Conservation (phyloP, 2,797 vertebrate species). For the Numenius phaeopus region DNA sequence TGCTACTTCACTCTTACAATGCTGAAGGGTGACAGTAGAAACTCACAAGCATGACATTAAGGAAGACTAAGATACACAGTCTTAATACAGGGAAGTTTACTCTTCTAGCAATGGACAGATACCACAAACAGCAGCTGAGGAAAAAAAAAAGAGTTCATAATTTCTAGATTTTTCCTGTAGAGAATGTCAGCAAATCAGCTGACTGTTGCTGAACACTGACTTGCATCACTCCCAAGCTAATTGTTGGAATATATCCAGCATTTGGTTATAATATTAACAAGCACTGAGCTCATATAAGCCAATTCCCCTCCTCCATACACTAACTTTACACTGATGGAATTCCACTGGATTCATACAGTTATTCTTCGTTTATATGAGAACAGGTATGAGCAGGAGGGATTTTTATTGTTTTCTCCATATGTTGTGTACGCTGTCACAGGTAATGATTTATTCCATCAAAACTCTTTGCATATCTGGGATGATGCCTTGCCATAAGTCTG, state of each 20-base stretch:
- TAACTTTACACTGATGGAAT: neutral
- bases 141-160: neutral
- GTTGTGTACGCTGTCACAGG: neutral
- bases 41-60: neutral
- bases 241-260: neutral
- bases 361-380: neutral
- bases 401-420: neutral
- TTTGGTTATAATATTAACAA: neutral
- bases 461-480: neutral
- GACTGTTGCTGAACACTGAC: neutral
- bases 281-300: neutral
- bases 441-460: constrained; percentile 17
- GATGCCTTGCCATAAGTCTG: neutral
- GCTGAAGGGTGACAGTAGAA: neutral
- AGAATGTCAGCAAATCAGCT: neutral
- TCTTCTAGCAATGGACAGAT: neutral
- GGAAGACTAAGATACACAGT: neutral
- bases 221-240: neutral
- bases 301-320: neutral
- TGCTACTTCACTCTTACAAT: neutral
- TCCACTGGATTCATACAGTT: neutral
- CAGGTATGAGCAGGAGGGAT: neutral
- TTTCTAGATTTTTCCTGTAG: neutral
- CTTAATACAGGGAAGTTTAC: neutral
- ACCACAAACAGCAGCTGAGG: neutral